Conservation (phyloP, 2,113 vertebrate genomes). For the Hypanus sabinus region DNA sequence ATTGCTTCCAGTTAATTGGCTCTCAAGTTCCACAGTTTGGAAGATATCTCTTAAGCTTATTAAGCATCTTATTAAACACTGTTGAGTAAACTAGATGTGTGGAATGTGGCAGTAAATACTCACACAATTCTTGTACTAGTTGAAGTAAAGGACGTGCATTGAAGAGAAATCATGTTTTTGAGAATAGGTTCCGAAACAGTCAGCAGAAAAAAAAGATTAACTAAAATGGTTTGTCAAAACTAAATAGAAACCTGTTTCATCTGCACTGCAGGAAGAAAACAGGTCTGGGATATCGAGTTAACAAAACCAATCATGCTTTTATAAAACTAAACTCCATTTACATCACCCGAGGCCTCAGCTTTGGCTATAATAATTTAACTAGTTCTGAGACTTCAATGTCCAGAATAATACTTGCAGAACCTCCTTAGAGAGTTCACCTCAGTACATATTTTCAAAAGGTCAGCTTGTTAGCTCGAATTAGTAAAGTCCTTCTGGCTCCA, state of each 20-base stretch:
- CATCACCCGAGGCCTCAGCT: not conserved
- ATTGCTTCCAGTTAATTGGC: not conserved
- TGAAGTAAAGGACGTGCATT: not conserved
- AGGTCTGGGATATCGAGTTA: not conserved
- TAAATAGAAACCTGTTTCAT: not conserved
- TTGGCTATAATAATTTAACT: not conserved
- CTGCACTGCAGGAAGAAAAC: not conserved
- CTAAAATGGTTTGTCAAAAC: not conserved
- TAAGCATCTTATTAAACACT: not conserved
- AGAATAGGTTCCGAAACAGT: not conserved
- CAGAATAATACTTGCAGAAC: too few relatives aligned
- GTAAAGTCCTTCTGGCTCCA: not conserved
- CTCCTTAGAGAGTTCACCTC: not conserved
- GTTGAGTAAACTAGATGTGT: not conserved
- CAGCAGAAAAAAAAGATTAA: conserved; percentile 3
- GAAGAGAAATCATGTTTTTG: not conserved
- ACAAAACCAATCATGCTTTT: not conserved
- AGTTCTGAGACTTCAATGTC: not conserved
- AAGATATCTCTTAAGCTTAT: not conserved
- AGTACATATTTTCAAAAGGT: not conserved
- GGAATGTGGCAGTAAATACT: not conserved
- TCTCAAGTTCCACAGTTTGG: not conserved
- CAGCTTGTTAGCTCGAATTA: not conserved
- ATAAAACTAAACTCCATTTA: not conserved
- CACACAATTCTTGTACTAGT: not conserved